Conservation (phyloP, 2,113 vertebrate genomes). For the Poeciliopsis occidentalis region DNA sequence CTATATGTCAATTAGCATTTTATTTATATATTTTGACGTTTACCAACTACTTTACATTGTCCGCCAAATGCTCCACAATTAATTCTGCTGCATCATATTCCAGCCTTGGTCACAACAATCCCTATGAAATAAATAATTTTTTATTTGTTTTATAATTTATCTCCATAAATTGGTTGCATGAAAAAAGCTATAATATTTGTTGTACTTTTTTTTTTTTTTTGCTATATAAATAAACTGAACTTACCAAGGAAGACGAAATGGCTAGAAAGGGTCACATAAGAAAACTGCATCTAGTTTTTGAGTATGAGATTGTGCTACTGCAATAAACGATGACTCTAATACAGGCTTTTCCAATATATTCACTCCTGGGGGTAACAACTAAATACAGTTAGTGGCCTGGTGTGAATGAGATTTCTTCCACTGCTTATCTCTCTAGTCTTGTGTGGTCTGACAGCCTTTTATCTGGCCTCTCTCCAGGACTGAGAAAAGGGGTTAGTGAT, state of each 20-base stretch:
- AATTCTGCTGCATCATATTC: neutral
- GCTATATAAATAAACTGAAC: too few species aligned
- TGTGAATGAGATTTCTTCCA: neutral
- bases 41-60: neutral
- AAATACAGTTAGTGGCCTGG: neutral
- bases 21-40: neutral
- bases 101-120: neutral
- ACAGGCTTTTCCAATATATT: neutral
- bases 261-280: too few species aligned
- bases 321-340: neutral
- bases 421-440: conserved; percentile 18
- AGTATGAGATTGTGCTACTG: neutral
- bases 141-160: neutral
- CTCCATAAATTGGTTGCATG: neutral
- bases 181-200: too few species aligned
- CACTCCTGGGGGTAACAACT: neutral
- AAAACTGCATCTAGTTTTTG: too few species aligned
- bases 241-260: too few species aligned
- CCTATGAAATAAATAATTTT: neutral
- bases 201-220: too few species aligned
- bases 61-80: neutral
- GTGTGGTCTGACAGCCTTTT: conserved; percentile 26
- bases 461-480: conserved; percentile 36
- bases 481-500: conserved; percentile 34
- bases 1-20: too few species aligned